A percentile compares a stretch with the other conserved stretches of the same genome.
phyloP scores from a whole-genome alignment of 2,113 vertebrate genomes.

The Miniopterus natalensis region DNA sequence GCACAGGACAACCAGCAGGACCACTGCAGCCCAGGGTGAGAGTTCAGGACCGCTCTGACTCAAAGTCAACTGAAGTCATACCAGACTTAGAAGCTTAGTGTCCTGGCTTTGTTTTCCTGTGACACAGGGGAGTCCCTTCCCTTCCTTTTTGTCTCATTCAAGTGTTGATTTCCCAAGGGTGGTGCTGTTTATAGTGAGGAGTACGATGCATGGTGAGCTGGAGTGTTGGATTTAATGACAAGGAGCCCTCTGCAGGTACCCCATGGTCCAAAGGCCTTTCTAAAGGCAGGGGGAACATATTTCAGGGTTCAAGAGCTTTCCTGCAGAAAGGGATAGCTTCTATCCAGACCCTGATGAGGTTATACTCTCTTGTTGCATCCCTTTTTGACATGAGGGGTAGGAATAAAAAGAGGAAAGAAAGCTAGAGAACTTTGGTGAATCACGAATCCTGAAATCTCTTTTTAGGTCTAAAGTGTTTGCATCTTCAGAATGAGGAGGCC shows the following conservation, averaged over 20 bases:
- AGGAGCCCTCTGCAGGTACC: not conserved
- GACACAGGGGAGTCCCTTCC: not conserved
- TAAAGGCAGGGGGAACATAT: not conserved
- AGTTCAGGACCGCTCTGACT: not conserved
- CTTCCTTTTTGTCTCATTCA: not conserved
- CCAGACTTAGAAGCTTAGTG: not conserved
- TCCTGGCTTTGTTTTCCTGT: not conserved
- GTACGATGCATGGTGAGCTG: not conserved
- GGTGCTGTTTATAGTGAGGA: not conserved
- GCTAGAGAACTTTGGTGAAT: not conserved
- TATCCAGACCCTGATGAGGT: not conserved
- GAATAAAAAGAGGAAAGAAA: not conserved
- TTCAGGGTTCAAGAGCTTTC: not conserved
- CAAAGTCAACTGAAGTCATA: not conserved
- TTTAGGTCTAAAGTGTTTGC: not conserved
- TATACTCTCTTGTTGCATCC: not conserved
- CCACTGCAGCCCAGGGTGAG: not conserved
- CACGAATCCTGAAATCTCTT: not conserved
- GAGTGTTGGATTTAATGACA: not conserved
- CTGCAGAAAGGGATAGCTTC: not conserved
- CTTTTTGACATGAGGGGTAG: not conserved
- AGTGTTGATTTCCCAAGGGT: not conserved
- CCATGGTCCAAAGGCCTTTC: not conserved
- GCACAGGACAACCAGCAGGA: not conserved
- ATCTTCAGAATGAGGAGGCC: conserved; percentile 19